phyloP scores from a whole-genome alignment of 1,140 invertebrate species.

The Maniola jurtina region DNA sequence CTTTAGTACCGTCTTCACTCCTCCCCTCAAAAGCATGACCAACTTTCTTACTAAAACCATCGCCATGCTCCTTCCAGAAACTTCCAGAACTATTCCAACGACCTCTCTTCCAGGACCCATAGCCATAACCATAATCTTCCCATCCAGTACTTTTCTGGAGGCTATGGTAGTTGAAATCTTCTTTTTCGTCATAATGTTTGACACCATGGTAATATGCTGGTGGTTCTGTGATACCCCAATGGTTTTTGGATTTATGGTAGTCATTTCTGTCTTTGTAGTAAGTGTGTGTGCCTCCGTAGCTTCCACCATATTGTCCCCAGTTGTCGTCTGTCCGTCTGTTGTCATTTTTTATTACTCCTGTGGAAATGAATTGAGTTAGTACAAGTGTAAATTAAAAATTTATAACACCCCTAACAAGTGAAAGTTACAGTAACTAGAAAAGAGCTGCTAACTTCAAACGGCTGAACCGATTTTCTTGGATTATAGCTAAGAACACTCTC shows the following conservation, averaged over 20 bases:
- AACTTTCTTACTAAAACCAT: conserved; percentile 11
- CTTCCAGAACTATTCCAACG: conserved; percentile 49
- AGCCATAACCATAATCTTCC: conserved; percentile 47
- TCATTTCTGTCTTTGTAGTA: conserved; percentile 67
- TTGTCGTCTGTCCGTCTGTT: conserved; percentile 33
- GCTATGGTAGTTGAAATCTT: conserved; percentile 59
- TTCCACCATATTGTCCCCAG: conserved; percentile 68
- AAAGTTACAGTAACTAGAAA: too few species aligned
- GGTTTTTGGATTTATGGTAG: conserved; percentile 58
- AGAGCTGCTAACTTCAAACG: too few species aligned
- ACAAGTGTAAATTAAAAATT: too few species aligned
- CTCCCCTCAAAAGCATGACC: conserved; percentile 35
- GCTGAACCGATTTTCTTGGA: too few species aligned
- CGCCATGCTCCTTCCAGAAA: conserved; percentile 32
- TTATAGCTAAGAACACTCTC: too few species aligned
- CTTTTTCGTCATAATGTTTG: conserved; percentile 39
- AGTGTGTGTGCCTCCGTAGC: conserved; percentile 55
- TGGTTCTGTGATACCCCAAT: conserved; percentile 50
- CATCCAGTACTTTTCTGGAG: conserved; percentile 43
- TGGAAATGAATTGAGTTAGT: not conserved
- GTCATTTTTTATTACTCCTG: conserved; percentile 55
- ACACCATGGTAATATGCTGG: conserved; percentile 42
- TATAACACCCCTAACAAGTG: too few species aligned
- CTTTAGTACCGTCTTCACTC: conserved; percentile 51
- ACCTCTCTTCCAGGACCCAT: conserved; percentile 49